Evolutionary conservation across 2,797 vertebrate species (phyloP).

Genomic region (Manis javanica): DNA sequence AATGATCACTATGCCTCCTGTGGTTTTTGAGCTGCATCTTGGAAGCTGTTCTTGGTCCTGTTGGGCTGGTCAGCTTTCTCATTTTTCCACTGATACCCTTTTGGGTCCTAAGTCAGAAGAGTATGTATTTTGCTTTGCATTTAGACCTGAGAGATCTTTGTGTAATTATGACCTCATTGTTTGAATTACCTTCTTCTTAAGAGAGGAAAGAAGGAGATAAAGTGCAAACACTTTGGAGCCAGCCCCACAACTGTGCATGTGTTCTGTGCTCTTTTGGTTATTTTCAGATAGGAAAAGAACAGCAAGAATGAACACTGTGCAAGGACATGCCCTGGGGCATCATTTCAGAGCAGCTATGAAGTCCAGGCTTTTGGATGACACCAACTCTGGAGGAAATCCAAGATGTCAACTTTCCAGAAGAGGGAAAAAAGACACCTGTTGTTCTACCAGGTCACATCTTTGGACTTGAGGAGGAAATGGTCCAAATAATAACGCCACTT

Average conservation of each 20-base stretch:
- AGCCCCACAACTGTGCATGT: neutral
- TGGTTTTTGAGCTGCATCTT: neutral
- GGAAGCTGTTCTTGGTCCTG: neutral
- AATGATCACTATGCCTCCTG: neutral
- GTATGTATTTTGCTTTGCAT: conserved; percentile 19
- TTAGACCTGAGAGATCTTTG: conserved; percentile 11
- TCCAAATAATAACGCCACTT: neutral
- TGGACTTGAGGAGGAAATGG: neutral
- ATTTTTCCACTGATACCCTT: neutral
- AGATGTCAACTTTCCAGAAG: neutral
- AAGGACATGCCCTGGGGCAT: neutral
- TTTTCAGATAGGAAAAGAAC: conserved; percentile 10
- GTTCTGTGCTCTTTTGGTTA: conserved; percentile 3
- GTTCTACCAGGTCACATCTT: neutral
- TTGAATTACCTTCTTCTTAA: neutral
- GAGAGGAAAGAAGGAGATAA: conserved; percentile 10
- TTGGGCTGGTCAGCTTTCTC: neutral
- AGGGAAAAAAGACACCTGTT: neutral
- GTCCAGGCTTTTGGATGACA: neutral
- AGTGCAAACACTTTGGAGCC: neutral
- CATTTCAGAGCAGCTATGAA: neutral
- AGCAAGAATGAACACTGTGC: neutral
- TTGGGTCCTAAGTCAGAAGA: neutral
- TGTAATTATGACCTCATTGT: conserved; percentile 14
- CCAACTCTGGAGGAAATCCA: neutral